Evolutionary conservation across 1,140 invertebrate genomes (phyloP), one percentile per base, ranked within the genome.

Genomic region (Macrotrachela quadricornifera): DNA sequence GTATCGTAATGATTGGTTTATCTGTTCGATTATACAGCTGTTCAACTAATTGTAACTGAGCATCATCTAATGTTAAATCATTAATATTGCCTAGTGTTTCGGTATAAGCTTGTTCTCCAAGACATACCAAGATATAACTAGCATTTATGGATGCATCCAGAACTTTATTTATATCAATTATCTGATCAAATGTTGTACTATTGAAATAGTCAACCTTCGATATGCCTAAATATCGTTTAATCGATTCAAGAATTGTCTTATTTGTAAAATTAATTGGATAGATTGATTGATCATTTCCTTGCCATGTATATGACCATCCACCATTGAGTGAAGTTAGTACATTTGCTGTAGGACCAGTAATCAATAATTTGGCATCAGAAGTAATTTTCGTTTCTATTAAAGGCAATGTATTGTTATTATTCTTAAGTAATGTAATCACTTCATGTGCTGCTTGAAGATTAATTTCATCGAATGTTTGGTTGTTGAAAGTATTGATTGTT

Each of bases 291-390:
- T 21, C 40, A 42, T 43, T n/a, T 18, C 49, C 49, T 50, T 43
- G 39, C 49, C 49, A 50, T 21, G 41, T 42, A 30, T 50, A 50
- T 6, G 49, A 50, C 49, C 49, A 50, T 15, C 49, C 49, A 30
- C 49, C 49, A 50, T 50, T 50, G 1, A 50, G 39, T 6, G 37
- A 17, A 42, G 39, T 50, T 21, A 50, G 8, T 30, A 50, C 18
- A 50, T 50, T 30, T 9, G 39, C 39, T 12, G 49, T 42, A 30
- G 49, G 17, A 42, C 49, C 49, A 14, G 40, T 39, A 30, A 50
- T 21, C 18, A 50, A n/a, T 4, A 50, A 21, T 42, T 36, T 50
- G 9, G 42, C n/a, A 42, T 42, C 21, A 10, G 18, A 15, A 43
- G 41, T 50, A 12, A 21, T 30, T 30, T 30, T 30, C 2, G 21